Evolutionary conservation across 2,113 vertebrate species (phyloP).

Genomic region (Meriones unguiculatus): DNA sequence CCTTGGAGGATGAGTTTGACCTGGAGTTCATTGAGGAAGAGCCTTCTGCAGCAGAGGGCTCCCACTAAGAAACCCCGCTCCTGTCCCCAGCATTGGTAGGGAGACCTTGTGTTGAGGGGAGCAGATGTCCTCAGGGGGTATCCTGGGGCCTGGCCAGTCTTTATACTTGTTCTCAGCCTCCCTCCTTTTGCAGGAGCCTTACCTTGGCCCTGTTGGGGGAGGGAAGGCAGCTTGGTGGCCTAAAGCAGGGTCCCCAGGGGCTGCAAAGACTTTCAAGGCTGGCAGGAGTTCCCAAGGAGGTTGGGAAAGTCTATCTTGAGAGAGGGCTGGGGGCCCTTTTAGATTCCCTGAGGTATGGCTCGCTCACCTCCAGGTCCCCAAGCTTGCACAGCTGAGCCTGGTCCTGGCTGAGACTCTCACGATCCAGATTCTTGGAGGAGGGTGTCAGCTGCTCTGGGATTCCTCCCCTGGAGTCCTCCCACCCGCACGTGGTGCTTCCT

Average conservation of each 20-base stretch:
- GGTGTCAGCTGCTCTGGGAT: neutral
- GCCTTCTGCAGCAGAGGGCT: neutral
- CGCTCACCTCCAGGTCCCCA: neutral
- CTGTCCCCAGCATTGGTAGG: neutral
- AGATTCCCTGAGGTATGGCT: neutral
- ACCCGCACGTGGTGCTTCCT: neutral
- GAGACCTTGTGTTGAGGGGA: neutral
- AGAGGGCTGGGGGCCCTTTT: neutral
- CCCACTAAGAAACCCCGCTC: conserved; percentile 26
- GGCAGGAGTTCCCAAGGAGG: neutral
- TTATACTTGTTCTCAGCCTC: neutral
- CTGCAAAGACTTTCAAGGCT: neutral
- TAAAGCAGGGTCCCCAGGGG: neutral
- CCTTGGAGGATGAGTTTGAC: conserved; percentile 80
- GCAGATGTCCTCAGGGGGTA: neutral
- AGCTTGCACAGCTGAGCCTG: neutral
- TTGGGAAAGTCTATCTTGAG: neutral
- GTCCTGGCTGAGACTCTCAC: neutral
- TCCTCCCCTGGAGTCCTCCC: neutral
- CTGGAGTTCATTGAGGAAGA: conserved; percentile 82
- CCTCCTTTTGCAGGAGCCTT: neutral
- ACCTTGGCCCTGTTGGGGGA: neutral
- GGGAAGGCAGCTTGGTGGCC: conserved; percentile 7
- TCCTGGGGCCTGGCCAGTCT: neutral
- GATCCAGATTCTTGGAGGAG: neutral